A percentile compares a stretch with the other conserved stretches of the same genome.
These are phyloP conservation scores for Noctilio leporinus DNA, from an alignment of 2,113 vertebrate genomes.

Conservation along the genomic window DNA sequence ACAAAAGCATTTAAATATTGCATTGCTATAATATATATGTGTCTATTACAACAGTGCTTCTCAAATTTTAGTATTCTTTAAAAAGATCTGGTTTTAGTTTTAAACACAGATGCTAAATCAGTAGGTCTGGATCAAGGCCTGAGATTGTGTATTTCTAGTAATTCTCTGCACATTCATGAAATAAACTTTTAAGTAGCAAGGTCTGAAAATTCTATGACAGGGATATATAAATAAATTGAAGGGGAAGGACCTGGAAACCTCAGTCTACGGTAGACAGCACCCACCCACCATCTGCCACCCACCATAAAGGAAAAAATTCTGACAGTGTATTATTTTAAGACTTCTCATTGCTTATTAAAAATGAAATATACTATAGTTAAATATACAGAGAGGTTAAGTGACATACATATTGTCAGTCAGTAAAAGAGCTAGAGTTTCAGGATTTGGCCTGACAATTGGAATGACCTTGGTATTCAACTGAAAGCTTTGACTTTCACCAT, in stretches of 20 bases:
- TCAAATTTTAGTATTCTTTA: not conserved
- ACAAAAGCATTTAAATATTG: not conserved
- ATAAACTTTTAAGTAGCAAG: not conserved
- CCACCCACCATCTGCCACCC: not conserved
- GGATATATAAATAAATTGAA: not conserved
- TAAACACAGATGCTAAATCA: not conserved
- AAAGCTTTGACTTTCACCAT: not conserved
- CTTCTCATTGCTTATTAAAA: not conserved
- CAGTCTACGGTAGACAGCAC: not conserved
- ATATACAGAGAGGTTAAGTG: not conserved
- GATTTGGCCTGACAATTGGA: not conserved
- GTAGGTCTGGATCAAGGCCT: not conserved
- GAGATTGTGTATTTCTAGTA: not conserved
- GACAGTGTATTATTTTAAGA: not conserved
- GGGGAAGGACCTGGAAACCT: not conserved
- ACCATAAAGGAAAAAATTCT: not conserved
- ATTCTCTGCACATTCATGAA: not conserved
- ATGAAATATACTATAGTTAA: not conserved
- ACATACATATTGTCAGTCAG: not conserved
- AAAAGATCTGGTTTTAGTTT: not conserved
- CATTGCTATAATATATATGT: not conserved
- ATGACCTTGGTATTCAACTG: not conserved
- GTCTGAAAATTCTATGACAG: not conserved
- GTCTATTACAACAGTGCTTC: not conserved
- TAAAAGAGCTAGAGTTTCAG: not conserved